Percentiles rank a stretch among this genome's conserved stretches.
Conservation (phyloP, 2,888 invertebrate genomes). For the Drosophila subsilvestris region DNA sequence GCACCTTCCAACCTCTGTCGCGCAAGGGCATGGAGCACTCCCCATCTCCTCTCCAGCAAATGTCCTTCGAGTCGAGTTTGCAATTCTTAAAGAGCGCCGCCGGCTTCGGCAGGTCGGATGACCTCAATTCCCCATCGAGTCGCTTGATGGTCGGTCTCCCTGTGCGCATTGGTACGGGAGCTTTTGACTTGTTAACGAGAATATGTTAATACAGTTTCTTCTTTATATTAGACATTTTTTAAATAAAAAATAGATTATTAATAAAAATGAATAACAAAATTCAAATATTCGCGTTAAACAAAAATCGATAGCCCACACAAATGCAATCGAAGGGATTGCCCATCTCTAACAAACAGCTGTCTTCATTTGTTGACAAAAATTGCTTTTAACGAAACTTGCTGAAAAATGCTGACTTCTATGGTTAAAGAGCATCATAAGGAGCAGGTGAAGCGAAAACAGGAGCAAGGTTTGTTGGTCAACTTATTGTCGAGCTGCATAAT, state of each 20-base stretch:
- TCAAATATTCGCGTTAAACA: neutral
- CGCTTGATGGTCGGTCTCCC: constrained; percentile 94
- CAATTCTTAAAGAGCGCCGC: constrained; percentile 92
- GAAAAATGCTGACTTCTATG: constrained; percentile 87
- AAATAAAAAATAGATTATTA: neutral
- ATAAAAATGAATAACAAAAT: neutral
- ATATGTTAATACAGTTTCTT: constrained; percentile 60
- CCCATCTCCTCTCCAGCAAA: constrained; percentile 98
- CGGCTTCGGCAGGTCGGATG: constrained; percentile 87
- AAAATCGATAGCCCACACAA: neutral
- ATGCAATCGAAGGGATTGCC: neutral
- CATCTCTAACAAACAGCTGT: constrained; percentile 25
- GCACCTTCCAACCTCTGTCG: constrained; percentile 94
- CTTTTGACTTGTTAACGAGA: constrained; percentile 85
- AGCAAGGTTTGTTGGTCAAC: constrained; percentile 87
- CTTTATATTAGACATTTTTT: neutral
- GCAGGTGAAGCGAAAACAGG: constrained; percentile 91
- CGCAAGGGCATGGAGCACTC: constrained; percentile 94
- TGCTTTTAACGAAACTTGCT: constrained; percentile 8
- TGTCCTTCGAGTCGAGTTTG: constrained; percentile 98
- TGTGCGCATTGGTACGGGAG: constrained; percentile 92
- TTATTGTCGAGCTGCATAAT: neutral
- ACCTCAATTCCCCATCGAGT: constrained; percentile 92
- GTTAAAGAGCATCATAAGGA: constrained; percentile 86
- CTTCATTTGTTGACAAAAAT: constrained; percentile 17